phyloP scores from a whole-genome alignment of 2,888 invertebrate genomes.

The Euzophera pinguis region DNA sequence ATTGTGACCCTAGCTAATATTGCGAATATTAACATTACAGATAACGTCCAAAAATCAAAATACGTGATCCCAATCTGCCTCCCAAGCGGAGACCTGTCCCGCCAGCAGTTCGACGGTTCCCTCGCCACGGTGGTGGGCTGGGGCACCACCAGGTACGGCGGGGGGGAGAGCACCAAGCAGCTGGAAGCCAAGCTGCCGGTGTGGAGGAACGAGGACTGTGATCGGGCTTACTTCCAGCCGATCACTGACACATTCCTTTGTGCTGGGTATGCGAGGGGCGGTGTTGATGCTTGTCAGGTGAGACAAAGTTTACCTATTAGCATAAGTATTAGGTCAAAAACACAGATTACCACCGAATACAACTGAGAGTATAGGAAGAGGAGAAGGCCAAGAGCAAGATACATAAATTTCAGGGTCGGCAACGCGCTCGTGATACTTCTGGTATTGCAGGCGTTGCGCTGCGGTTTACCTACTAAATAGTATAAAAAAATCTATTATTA shows the following conservation, averaged over 20 bases:
- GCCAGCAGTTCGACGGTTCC: conserved; percentile 83
- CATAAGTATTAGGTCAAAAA: no score
- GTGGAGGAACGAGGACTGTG: conserved; percentile 94
- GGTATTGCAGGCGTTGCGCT: no score
- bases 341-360: no score
- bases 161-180: conserved; percentile 91
- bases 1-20: not conserved
- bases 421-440: no score
- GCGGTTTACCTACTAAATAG: no score
- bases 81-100: conserved; percentile 80
- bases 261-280: conserved; percentile 93
- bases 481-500: no score
- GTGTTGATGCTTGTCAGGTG: conserved; percentile 95
- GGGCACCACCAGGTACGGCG: conserved; percentile 94
- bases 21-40: conserved; percentile 37
- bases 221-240: conserved; percentile 94
- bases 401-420: no score
- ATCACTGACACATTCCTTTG: conserved; percentile 94
- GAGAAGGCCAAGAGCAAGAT: no score
- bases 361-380: no score
- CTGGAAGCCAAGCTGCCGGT: conserved; percentile 91
- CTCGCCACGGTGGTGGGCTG: conserved; percentile 94
- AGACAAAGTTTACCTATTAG: not conserved
- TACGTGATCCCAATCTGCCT: conserved; percentile 94
- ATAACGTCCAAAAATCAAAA: conserved; percentile 88